These are phyloP conservation scores for Tolmerus cingulatus DNA, from an alignment of 2,888 invertebrate genomes.

Conservation along the genomic window DNA sequence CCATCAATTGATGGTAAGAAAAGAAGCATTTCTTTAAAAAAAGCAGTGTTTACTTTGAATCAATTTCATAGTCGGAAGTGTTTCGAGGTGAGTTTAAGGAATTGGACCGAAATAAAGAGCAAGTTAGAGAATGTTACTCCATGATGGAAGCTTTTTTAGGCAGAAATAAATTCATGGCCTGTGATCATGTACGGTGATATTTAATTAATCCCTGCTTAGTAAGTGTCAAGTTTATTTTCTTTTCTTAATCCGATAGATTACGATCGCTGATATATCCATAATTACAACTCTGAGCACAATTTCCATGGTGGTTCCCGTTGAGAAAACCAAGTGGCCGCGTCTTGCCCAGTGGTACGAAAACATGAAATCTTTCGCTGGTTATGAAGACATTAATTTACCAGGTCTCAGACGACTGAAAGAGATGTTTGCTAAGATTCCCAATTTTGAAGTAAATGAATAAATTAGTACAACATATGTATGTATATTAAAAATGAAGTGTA, in stretches of 20 bases:
- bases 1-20: slow-evolving; percentile 60
- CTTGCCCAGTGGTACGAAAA: slow-evolving; percentile 56
- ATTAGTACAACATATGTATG: not conserved
- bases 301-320: slow-evolving; percentile 63
- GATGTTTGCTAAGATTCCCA: slow-evolving; percentile 54
- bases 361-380: slow-evolving; percentile 56
- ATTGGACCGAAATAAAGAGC: slow-evolving; percentile 56
- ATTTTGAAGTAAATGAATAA: slow-evolving; percentile 52
- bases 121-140: slow-evolving; percentile 61
- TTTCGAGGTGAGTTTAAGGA: slow-evolving; percentile 56
- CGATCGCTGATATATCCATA: slow-evolving; percentile 64
- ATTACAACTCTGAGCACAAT: slow-evolving; percentile 62
- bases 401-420: slow-evolving; percentile 56
- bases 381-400: slow-evolving; percentile 54
- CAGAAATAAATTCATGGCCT: slow-evolving; percentile 59
- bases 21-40: slow-evolving; percentile 23
- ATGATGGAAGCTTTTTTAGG: slow-evolving; percentile 61
- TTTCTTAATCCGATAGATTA: slow-evolving; percentile 53
- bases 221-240: not conserved
- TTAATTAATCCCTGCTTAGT: not conserved
- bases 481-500: too few species aligned
- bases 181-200: slow-evolving; percentile 54
- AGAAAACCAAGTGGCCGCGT: slow-evolving; percentile 59
- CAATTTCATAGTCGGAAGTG: slow-evolving; percentile 55
- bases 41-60: not conserved